A percentile compares a stretch with the other conserved stretches of the same genome.
Evolutionary conservation across 2,888 invertebrate species (phyloP).

Genomic region (Hermaeophaga mercurialis): DNA sequence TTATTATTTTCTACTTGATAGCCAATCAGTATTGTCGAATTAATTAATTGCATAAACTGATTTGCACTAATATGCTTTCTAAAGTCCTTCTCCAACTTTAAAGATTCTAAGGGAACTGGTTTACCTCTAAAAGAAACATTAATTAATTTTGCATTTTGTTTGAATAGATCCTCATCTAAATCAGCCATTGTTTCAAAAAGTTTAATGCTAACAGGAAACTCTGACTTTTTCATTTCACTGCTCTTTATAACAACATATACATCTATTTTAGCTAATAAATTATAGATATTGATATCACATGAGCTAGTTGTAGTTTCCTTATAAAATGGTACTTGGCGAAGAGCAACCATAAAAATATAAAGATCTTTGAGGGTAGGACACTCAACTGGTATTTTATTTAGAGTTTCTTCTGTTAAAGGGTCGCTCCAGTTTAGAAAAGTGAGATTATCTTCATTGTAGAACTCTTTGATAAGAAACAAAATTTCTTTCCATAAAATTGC

Average conservation of each 20-base stretch:
- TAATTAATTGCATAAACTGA: not conserved
- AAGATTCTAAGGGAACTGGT: not conserved
- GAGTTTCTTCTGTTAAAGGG: not conserved
- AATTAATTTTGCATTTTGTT: slow-evolving; percentile 3
- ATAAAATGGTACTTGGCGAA: slow-evolving; percentile 6
- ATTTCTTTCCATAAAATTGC: slow-evolving; percentile 19
- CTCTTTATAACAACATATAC: slow-evolving; percentile 11
- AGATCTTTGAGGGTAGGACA: not conserved
- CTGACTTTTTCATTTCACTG: not conserved
- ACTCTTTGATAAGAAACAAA: slow-evolving; percentile 8
- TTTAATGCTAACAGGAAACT: not conserved
- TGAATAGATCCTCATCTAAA: not conserved
- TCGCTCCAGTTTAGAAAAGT: slow-evolving; percentile 13
- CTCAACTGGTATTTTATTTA: not conserved
- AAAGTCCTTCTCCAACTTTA: not conserved
- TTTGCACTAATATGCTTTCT: slow-evolving; percentile 1
- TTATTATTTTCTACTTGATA: not conserved
- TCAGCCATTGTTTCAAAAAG: slow-evolving; percentile 9
- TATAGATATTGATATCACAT: not conserved
- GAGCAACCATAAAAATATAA: slow-evolving; percentile 11
- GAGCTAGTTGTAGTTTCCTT: slow-evolving; percentile 3
- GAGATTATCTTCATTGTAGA: slow-evolving; percentile 12
- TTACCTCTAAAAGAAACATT: slow-evolving; percentile 15
- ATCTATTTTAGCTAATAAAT: slow-evolving; percentile 2
- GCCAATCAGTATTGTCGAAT: not conserved